phyloP scores from a whole-genome alignment of 1,140 invertebrate genomes.

The Gryllus bimaculatus region DNA sequence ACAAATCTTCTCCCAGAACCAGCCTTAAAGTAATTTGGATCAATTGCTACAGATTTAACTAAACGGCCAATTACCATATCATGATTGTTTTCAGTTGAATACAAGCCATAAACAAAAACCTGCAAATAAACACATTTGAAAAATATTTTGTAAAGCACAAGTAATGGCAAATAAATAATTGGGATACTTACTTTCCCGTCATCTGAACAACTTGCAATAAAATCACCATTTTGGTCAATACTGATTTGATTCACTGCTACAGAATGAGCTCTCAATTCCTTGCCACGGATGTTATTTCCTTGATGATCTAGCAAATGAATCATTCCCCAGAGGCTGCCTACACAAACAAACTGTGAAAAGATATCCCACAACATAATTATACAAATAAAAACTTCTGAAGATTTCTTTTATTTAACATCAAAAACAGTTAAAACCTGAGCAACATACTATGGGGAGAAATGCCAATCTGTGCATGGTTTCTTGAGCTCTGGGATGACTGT shows the following conservation, averaged over 20 bases:
- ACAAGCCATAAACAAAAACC: conserved; percentile 64
- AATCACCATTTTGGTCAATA: conserved; percentile 84
- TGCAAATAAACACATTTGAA: conserved; percentile 10
- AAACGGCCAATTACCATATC: conserved; percentile 66
- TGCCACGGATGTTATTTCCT: conserved; percentile 70
- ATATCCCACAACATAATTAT: background rate
- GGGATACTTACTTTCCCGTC: conserved; percentile 69
- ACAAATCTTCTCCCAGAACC: conserved; percentile 71
- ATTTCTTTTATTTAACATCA: background rate
- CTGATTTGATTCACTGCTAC: conserved; percentile 90
- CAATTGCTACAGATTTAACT: conserved; percentile 81
- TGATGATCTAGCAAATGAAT: conserved; percentile 88
- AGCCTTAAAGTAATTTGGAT: conserved; percentile 73
- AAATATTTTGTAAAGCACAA: conserved; percentile 16
- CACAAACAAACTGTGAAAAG: conserved; percentile 68
- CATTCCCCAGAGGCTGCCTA: conserved; percentile 84
- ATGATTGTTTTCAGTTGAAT: conserved; percentile 71
- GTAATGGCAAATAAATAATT: conserved; percentile 12
- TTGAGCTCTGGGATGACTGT: too few relatives aligned
- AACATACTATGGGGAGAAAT: background rate
- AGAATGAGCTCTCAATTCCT: conserved; percentile 67
- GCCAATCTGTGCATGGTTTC: too few relatives aligned
- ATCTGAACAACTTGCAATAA: conserved; percentile 88
- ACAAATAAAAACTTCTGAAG: background rate
- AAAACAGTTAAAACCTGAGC: background rate